Conservation (phyloP, 2,888 invertebrate genomes). For the Pollenia amentaria region DNA sequence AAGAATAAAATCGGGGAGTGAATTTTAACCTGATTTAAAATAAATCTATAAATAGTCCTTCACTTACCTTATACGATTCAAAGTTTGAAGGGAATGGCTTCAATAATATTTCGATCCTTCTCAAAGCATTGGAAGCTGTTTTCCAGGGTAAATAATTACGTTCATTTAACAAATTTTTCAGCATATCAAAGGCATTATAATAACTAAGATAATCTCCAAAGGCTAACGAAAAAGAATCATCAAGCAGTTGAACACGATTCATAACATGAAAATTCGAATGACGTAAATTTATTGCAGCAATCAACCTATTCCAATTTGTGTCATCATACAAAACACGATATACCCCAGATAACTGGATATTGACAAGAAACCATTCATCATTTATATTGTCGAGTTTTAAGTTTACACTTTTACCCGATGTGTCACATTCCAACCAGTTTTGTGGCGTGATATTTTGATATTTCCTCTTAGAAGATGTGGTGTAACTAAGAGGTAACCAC, state of each 20-base stretch:
- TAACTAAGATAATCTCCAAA: no score
- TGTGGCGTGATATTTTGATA: conserved; percentile 86
- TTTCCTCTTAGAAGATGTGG: conserved; percentile 84
- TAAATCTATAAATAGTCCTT: neutral
- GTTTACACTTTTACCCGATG: conserved; percentile 74
- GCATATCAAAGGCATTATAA: conserved; percentile 86
- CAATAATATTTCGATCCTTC: conserved; percentile 87
- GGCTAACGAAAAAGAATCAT: no score
- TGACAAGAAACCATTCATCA: conserved; percentile 90
- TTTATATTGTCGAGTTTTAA: conserved; percentile 81
- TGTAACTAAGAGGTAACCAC: conserved; percentile 88
- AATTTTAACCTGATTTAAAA: no score
- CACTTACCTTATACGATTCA: conserved; percentile 87
- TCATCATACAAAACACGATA: conserved; percentile 92
- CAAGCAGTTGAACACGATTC: conserved; percentile 92
- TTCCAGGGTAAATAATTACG: conserved; percentile 85
- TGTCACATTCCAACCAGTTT: conserved; percentile 86
- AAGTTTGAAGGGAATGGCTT: conserved; percentile 87
- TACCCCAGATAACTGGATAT: conserved; percentile 89
- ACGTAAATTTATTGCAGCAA: conserved; percentile 86
- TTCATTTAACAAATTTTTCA: conserved; percentile 85
- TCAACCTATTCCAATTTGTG: conserved; percentile 89
- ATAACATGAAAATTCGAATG: conserved; percentile 87
- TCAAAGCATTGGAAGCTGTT: conserved; percentile 86
- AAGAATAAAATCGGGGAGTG: no score